These are phyloP conservation scores for Tetragonula carbonaria DNA, from an alignment of 2,888 invertebrate genomes.

Conservation along the genomic window DNA sequence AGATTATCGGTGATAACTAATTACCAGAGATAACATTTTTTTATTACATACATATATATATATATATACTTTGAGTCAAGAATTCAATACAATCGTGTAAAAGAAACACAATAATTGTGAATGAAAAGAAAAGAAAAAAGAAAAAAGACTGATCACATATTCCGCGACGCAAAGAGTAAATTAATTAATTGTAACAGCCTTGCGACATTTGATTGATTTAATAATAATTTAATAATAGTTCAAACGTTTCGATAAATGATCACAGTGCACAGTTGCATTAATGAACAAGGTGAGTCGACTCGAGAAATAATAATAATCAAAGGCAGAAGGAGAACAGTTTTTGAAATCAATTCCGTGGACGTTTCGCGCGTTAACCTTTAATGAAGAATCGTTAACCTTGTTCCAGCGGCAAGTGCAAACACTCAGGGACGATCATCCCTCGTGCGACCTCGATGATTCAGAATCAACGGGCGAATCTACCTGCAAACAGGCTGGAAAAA, in stretches of 20 bases:
- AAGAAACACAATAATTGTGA: neutral
- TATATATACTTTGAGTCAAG: neutral
- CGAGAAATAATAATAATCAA: neutral
- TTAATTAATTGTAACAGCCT: neutral
- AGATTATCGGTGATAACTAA: neutral
- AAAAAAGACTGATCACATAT: neutral
- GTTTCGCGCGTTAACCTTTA: slow-evolving; percentile 40
- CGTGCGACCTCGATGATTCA: slow-evolving; percentile 33
- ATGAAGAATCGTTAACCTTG: slow-evolving; percentile 39
- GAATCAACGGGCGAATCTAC: neutral
- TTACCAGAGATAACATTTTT: neutral
- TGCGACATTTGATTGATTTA: neutral
- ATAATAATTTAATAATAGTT: too few relatives aligned
- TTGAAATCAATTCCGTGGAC: slow-evolving; percentile 22
- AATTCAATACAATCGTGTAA: neutral
- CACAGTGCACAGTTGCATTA: neutral
- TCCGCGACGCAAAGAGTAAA: neutral
- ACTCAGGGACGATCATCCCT: slow-evolving; percentile 22
- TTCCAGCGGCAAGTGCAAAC: slow-evolving; percentile 18
- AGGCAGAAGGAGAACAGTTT: neutral
- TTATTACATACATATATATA: neutral
- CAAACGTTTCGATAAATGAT: neutral
- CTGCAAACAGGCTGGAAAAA: slow-evolving; percentile 21
- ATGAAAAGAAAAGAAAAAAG: neutral
- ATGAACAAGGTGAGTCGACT: slow-evolving; percentile 11